Base-by-base conservation (phyloP, 2,888 invertebrate genomes). In the Plemyria rubiginata region DNA sequence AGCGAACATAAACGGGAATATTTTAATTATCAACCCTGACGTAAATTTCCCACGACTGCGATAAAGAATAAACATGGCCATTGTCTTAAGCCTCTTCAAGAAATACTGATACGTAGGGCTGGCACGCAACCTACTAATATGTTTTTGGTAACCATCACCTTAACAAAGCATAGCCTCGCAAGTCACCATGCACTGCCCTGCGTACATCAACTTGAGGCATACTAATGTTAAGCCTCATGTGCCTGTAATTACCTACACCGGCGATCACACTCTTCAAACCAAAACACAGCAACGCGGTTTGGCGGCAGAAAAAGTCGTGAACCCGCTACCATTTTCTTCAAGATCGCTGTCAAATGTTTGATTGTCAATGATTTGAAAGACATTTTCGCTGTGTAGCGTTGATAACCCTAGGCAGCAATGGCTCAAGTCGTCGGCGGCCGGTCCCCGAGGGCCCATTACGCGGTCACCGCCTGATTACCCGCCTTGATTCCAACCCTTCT, bases 1-100 rank as follows among this genome's bases (percentile, higher is more conserved):
- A 66, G 77, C 71, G 76, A 73, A 71, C 75, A 71, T 84, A 86
- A 88, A 86, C 84, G 79, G 55, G 81, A 88, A 90, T 88, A 90
- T 91, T 92, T 90, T 91, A 92, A 92, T 92, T 92, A 92, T 86
- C 85, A 74, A 73, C 78, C 81, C 79, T 70, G 77, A 82, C 86
- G 89, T 90, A 90, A 90, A 92, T 92, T 92, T 92, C 92, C 92
- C 92, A 92, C 92, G 91, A 85, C 92, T 92, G 81, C 88, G 89
- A 92, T 92, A 92, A 92, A 92, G 92, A 92, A 92, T 92, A 92
- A 91, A 92, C 91, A 90, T 86, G 75, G 83, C 81, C 86, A 82
- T 86, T 87, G 89, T 90, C 89, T 92, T 88, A 85, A 86, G 79
- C 85, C 85, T 80, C 80, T 76, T 83, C 82, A 88, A 91, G 91